phyloP scores from a whole-genome alignment of 2,113 vertebrate genomes.

The Hydrochoerus hydrochaeris region DNA sequence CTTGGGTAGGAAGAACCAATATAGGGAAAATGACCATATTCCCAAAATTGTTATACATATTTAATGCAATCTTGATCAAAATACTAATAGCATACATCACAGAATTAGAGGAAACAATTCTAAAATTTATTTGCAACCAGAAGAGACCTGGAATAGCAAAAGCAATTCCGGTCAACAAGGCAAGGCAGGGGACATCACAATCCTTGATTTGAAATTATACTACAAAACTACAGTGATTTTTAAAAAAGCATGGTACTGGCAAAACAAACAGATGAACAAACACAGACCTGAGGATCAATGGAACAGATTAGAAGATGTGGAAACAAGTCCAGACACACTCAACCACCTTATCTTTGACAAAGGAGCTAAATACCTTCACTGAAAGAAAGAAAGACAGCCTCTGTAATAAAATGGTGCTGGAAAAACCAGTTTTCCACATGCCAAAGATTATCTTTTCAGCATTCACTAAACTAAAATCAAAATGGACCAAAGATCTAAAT shows the following conservation, averaged over 20 bases:
- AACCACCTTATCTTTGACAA: background rate
- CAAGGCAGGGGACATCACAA: background rate
- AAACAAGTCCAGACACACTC: background rate
- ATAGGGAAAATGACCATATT: background rate
- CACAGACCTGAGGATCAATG: background rate
- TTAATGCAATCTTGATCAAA: background rate
- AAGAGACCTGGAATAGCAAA: background rate
- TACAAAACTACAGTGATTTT: background rate
- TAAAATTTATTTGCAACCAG: background rate
- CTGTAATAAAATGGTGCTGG: background rate
- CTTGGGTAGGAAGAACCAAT: background rate
- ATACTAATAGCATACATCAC: background rate
- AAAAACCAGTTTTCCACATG: background rate
- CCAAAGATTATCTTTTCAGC: background rate
- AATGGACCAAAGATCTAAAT: background rate
- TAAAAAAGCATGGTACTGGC: background rate
- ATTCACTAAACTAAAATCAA: background rate
- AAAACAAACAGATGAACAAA: background rate
- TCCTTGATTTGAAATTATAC: background rate
- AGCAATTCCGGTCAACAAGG: background rate
- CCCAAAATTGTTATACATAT: background rate
- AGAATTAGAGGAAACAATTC: background rate
- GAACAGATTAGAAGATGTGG: background rate
- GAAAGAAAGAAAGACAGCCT: background rate
- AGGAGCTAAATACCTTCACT: background rate